phyloP scores from a whole-genome alignment of 2,113 vertebrate species.

The Chloroceryle aenea region DNA sequence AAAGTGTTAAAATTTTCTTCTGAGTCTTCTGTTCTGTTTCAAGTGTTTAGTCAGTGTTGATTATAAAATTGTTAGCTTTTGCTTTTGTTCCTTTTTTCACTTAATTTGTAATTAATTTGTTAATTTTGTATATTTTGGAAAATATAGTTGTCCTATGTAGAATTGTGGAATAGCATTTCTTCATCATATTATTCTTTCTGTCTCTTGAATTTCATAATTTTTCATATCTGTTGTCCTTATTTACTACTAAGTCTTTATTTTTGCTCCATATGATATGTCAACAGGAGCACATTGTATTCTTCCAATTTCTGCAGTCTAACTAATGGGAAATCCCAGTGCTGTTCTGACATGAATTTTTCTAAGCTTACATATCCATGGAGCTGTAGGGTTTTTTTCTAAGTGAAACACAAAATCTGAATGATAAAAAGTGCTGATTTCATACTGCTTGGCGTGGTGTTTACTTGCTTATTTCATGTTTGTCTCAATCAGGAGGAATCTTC shows the following conservation, averaged over 20 bases:
- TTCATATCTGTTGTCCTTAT: not conserved
- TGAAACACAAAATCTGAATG: not conserved
- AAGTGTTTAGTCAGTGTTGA: not conserved
- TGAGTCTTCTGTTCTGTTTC: not conserved
- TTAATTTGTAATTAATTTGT: too few species aligned
- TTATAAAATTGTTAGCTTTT: not conserved
- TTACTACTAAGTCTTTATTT: not conserved
- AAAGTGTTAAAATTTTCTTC: not conserved
- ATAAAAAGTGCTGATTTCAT: not conserved
- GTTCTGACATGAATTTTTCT: not conserved
- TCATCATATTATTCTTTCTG: not conserved
- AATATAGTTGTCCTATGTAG: not conserved
- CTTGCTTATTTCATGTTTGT: conserved; percentile 27
- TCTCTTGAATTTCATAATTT: not conserved
- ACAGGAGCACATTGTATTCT: not conserved
- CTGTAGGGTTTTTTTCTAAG: not conserved
- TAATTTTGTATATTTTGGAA: too few species aligned
- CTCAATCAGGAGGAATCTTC: conserved; percentile 6
- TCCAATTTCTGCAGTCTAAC: not conserved
- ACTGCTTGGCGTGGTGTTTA: not conserved
- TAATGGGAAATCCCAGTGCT: not conserved
- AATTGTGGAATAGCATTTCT: not conserved
- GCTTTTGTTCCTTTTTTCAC: not conserved
- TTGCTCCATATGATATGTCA: not conserved
- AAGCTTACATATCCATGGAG: not conserved